Evolutionary conservation across 2,113 vertebrate species (phyloP).

Genomic region (Tamias sibiricus): DNA sequence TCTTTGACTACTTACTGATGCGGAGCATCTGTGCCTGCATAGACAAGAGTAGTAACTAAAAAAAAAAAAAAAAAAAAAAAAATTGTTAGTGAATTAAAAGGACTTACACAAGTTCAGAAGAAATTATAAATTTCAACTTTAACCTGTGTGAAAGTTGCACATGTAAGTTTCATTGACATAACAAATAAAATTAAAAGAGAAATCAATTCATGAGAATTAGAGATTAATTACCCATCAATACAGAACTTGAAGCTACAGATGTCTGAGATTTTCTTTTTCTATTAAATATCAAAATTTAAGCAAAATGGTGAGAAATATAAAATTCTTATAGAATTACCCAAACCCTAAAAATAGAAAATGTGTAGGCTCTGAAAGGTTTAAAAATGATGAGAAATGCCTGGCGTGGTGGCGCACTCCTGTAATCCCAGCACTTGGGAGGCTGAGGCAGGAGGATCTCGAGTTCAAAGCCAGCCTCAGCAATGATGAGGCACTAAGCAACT

Average conservation of each 20-base stretch:
- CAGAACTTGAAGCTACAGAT: not conserved
- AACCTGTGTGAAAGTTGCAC: not conserved
- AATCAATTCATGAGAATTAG: not conserved
- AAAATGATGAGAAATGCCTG: not conserved
- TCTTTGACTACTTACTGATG: not conserved
- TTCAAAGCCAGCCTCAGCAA: too few species aligned
- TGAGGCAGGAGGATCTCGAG: too few species aligned
- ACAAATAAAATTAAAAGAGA: not conserved
- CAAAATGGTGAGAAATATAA: not conserved
- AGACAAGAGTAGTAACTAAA: too few species aligned
- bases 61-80: not conserved
- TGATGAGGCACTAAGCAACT: too few species aligned
- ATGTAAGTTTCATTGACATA: not conserved
- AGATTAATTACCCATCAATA: not conserved
- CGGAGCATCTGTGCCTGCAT: not conserved
- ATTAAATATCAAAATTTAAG: not conserved
- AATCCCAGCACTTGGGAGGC: too few species aligned
- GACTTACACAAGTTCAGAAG: not conserved
- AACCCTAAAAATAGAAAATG: not conserved
- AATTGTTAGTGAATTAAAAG: not conserved
- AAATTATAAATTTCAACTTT: not conserved
- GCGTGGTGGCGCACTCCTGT: too few species aligned
- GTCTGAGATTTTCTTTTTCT: not conserved
- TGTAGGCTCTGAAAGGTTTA: not conserved
- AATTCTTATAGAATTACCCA: not conserved